A percentile compares a stretch with the other conserved stretches of the same genome.
Evolutionary conservation across 2,888 invertebrate genomes (phyloP).

Genomic region (Acleris sparsana): DNA sequence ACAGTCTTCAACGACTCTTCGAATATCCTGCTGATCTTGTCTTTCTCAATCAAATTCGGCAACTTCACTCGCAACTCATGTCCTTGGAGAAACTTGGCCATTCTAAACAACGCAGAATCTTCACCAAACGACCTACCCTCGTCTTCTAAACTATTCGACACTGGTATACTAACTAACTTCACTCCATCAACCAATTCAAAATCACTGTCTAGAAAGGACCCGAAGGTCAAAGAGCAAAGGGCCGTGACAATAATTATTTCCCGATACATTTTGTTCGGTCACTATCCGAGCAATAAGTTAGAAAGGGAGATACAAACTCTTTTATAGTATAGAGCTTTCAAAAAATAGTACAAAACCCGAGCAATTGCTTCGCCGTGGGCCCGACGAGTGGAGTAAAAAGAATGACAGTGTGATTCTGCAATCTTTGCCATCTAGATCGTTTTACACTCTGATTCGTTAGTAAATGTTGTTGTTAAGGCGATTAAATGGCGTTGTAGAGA

Average conservation of each 20-base stretch:
- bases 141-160: slow-evolving; percentile 75
- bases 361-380: slow-evolving; percentile 58
- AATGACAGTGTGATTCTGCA: slow-evolving; percentile 52
- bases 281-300: slow-evolving; percentile 68
- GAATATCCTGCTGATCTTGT: slow-evolving; percentile 84
- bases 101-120: slow-evolving; percentile 80
- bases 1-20: slow-evolving; percentile 78
- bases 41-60: slow-evolving; percentile 86
- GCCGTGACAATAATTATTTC: slow-evolving; percentile 49
- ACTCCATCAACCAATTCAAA: slow-evolving; percentile 86
- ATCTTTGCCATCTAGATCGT: slow-evolving; percentile 31
- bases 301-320: slow-evolving; percentile 65
- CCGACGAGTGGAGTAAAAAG: slow-evolving; percentile 57
- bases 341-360: slow-evolving; percentile 64
- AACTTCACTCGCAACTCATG: slow-evolving; percentile 89
- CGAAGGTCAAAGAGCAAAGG: slow-evolving; percentile 49
- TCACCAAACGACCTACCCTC: slow-evolving; percentile 78
- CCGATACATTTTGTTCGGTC: slow-evolving; percentile 69
- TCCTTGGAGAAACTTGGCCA: slow-evolving; percentile 87
- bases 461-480: slow-evolving; percentile 10
- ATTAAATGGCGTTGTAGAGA: slow-evolving; percentile 6
- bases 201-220: slow-evolving; percentile 75
- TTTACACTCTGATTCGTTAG: slow-evolving; percentile 43
- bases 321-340: slow-evolving; percentile 76
- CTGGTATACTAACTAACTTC: slow-evolving; percentile 82